Base-by-base conservation (phyloP, 2,113 vertebrate species). In the Bubalus kerabau region DNA sequence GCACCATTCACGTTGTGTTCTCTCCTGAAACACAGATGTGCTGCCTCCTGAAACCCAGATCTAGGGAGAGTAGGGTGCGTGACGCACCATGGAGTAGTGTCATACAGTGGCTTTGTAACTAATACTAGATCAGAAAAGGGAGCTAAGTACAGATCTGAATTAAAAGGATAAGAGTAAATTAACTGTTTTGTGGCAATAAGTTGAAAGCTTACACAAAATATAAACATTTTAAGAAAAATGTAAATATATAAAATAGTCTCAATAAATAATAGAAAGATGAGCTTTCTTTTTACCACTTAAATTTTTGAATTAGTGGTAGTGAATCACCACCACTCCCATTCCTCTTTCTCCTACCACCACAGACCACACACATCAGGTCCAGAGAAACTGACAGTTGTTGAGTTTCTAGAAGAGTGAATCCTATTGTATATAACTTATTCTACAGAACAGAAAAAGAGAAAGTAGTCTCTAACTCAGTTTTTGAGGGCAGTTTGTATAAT, bases 381-480 rank as follows among this genome's bases (percentile, higher is more conserved):
- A 74, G 40, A n/a, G 23, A 28, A 2, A 57, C 9, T 57, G 12
- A 50, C 46, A 76, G 62, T 28, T 48, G 46, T 15, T 93, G 91
- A 93, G 40, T 85, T 85, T 50, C 7, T 59, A 57, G 30, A 78
- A 78, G 9, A 21, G 5, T n/a, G 24, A 85, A 26, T 76, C 36
- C 14, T n/a, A 10, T 48, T 4, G 2, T 85, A 59, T 57, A 59
- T 52, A 59, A 7, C 50, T 46, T 43, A 28, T 90, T 59, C 40
- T n/a, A 36, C 40, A 85, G 40, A 48, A 93, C 16, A 93, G 62
- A 85, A 93, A 28, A 92, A 26, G 62, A 84, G 52, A 85, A 93
- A 85, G 56, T 57, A 26, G 52, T 36, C 82, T 64, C 14, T 74
- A 59, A 59, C 23, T 85, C 30, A 36, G 50, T 90, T 90, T 57